Conservation (phyloP, 2,888 invertebrate species). For the Ichneumoninae sp. region DNA sequence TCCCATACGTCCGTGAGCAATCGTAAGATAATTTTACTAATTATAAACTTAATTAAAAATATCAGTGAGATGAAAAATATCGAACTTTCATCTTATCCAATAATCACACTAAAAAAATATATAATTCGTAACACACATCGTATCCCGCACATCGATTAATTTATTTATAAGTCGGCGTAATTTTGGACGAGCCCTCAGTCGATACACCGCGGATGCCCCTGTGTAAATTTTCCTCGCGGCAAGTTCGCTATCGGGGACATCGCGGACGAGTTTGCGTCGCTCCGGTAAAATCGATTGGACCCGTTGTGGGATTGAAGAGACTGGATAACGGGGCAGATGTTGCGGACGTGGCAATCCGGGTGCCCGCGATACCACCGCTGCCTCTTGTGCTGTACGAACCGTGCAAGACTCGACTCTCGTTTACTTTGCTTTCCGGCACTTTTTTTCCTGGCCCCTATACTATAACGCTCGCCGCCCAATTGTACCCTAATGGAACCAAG, state of each 20-base stretch:
- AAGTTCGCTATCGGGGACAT: neutral
- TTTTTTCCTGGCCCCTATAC: conserved; percentile 10
- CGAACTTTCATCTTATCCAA: too few relatives aligned
- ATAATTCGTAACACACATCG: neutral
- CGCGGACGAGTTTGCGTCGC: conserved; percentile 5
- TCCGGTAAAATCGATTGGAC: conserved; percentile 49
- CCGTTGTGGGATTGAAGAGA: conserved; percentile 50
- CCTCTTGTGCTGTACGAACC: neutral
- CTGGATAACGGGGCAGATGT: conserved; percentile 57
- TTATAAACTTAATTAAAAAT: too few relatives aligned
- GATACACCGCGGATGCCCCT: neutral
- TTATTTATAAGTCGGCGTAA: neutral
- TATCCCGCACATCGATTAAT: neutral
- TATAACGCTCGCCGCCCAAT: conserved; percentile 59
- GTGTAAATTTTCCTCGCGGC: neutral
- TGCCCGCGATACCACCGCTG: conserved; percentile 34
- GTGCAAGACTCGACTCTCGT: neutral
- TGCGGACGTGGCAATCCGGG: conserved; percentile 47
- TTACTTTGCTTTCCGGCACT: neutral
- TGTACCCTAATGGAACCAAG: conserved; percentile 61
- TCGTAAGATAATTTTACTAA: too few relatives aligned
- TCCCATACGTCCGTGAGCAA: too few relatives aligned
- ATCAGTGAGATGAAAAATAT: too few relatives aligned
- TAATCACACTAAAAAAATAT: too few relatives aligned
- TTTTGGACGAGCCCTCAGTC: neutral